Conservation (phyloP, 1,140 invertebrate genomes). For the Saccostrea glomerata region DNA sequence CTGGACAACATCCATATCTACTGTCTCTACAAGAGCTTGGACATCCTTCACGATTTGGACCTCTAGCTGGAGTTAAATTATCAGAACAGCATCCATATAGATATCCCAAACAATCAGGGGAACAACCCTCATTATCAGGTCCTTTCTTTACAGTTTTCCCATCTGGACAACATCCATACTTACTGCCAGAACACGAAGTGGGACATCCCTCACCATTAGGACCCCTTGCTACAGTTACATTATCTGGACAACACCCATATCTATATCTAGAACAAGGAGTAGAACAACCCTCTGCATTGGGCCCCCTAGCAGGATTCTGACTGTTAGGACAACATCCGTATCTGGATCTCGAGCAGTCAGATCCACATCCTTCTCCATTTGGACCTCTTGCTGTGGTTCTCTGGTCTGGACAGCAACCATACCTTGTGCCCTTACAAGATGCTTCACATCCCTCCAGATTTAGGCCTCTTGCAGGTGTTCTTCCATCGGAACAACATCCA, state of each 20-base stretch:
- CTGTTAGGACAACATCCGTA: constrained; percentile 47
- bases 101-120: not conserved
- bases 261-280: constrained; percentile 62
- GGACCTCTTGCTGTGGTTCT: constrained; percentile 51
- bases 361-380: constrained; percentile 47
- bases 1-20: not conserved
- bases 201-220: constrained; percentile 47
- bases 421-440: constrained; percentile 63
- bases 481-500: constrained; percentile 34
- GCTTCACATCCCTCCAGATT: constrained; percentile 52
- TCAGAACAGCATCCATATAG: not conserved
- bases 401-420: constrained; percentile 50
- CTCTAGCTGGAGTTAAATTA: not conserved
- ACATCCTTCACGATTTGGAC: not conserved
- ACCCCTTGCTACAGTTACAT: constrained; percentile 52
- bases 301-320: constrained; percentile 48
- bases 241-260: constrained; percentile 53
- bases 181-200: not conserved
- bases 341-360: constrained; percentile 27
- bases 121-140: constrained; percentile 79
- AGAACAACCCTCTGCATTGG: constrained; percentile 48
- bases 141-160: constrained; percentile 90
- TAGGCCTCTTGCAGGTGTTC: constrained; percentile 70
- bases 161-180: constrained; percentile 95
- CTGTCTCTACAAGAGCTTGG: not conserved